Percentiles rank a stretch among this genome's conserved stretches.
These are phyloP conservation scores for Semibalanus balanoides DNA, from an alignment of 1,140 invertebrate species.

Conservation along the genomic window DNA sequence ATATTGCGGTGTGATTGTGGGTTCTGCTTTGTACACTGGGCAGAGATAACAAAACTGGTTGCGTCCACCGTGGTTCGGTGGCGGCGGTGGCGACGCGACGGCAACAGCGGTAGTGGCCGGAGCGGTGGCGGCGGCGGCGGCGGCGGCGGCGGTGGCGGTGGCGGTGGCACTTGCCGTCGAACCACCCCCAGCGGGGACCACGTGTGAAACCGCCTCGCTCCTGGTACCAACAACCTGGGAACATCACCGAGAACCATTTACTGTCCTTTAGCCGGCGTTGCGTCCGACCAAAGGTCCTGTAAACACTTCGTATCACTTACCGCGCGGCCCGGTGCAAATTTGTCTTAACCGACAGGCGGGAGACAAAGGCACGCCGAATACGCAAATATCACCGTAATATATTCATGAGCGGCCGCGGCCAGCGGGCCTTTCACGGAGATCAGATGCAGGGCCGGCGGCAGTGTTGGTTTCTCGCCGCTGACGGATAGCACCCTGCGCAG, in stretches of 20 bases:
- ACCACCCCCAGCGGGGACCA: not conserved
- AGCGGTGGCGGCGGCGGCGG: too few relatives aligned
- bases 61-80: too few relatives aligned
- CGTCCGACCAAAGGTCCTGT: not conserved
- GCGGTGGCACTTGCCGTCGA: too few relatives aligned
- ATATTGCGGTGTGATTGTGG: not conserved
- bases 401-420: not conserved
- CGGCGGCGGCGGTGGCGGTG: too few relatives aligned
- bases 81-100: too few relatives aligned
- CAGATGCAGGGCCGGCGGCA: not conserved
- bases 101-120: too few relatives aligned
- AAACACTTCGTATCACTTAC: not conserved
- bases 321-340: not conserved
- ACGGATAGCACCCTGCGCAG: too few relatives aligned
- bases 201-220: not conserved
- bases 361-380: not conserved
- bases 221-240: not conserved
- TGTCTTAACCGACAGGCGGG: not conserved
- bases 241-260: not conserved
- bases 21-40: not conserved
- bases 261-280: not conserved
- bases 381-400: not conserved
- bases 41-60: not conserved
- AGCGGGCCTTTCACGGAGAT: not conserved
- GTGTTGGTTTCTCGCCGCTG: too few relatives aligned